Conservation (phyloP, 2,113 vertebrate genomes). For the Trematomus loennbergii region DNA sequence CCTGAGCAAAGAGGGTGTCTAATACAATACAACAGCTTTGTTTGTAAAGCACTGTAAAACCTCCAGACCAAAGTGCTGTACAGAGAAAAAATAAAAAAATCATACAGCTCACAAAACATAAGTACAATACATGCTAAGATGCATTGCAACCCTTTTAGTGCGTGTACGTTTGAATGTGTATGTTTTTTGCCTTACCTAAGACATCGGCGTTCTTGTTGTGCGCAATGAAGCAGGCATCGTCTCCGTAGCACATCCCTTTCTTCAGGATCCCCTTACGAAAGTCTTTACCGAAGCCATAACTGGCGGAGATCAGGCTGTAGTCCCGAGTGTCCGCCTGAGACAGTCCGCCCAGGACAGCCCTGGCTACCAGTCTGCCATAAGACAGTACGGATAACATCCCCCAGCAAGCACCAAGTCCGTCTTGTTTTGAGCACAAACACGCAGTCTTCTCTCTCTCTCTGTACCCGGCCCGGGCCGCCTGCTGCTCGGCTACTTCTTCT, state of each 20-base stretch:
- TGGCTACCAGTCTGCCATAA: slow-evolving; percentile 96
- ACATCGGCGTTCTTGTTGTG: slow-evolving; percentile 92
- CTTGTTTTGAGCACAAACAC: slow-evolving; percentile 36
- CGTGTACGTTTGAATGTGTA: too few species aligned
- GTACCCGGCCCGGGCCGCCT: slow-evolving; percentile 21
- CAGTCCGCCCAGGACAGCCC: slow-evolving; percentile 97
- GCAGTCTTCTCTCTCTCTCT: slow-evolving; percentile 22
- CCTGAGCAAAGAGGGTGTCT: not conserved
- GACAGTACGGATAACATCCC: slow-evolving; percentile 98
- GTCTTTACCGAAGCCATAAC: slow-evolving; percentile 98
- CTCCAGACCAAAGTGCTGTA: too few species aligned
- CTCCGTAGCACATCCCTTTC: slow-evolving; percentile 98
- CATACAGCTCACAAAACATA: too few species aligned
- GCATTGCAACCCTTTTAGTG: not conserved
- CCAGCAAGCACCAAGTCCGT: slow-evolving; percentile 43
- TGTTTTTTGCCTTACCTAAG: slow-evolving; percentile 86
- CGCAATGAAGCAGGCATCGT: slow-evolving; percentile 97
- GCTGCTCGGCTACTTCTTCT: slow-evolving; percentile 36
- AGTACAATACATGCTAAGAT: not conserved
- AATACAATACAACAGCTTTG: too few species aligned
- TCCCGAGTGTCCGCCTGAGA: slow-evolving; percentile 96
- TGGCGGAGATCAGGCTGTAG: slow-evolving; percentile 95
- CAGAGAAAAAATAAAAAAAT: too few species aligned
- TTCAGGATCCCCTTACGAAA: slow-evolving; percentile 99
- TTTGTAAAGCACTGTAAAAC: too few species aligned